Evolutionary conservation across 2,113 vertebrate genomes (phyloP).

Genomic region (Petrocephalus zakoni): DNA sequence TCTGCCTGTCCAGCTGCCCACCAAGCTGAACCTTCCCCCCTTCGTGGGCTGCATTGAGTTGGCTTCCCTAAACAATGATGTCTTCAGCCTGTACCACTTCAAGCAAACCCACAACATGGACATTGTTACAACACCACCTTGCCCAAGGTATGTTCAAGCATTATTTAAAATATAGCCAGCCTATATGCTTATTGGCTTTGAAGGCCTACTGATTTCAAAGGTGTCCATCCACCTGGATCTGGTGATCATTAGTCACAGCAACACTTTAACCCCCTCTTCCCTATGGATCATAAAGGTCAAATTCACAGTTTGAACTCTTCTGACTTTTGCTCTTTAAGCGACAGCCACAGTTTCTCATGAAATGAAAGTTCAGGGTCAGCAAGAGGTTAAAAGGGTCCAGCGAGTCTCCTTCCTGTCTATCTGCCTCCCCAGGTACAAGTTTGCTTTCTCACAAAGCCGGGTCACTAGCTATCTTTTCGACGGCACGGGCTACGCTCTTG

Average conservation of each 20-base stretch:
- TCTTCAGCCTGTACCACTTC: constrained; percentile 94
- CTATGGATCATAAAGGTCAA: not conserved
- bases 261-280: not conserved
- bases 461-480: constrained; percentile 92
- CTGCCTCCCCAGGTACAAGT: constrained; percentile 63
- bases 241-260: not conserved
- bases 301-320: not conserved
- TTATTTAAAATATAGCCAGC: not conserved
- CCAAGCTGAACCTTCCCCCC: constrained; percentile 77
- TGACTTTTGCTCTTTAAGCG: not conserved
- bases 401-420: not conserved
- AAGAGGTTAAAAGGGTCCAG: not conserved
- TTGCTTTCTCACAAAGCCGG: constrained; percentile 90
- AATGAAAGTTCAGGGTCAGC: not conserved
- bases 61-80: constrained; percentile 82
- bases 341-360: not conserved
- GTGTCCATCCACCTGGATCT: not conserved
- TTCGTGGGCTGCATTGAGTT: constrained; percentile 90
- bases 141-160: constrained; percentile 62
- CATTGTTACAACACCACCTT: constrained; percentile 66
- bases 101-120: constrained; percentile 76
- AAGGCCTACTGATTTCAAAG: not conserved
- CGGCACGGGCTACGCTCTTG: constrained; percentile 82
- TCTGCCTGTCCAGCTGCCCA: constrained; percentile 67
- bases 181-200: not conserved